phyloP scores from a whole-genome alignment of 1,140 invertebrate species.

The Spodoptera litura region DNA sequence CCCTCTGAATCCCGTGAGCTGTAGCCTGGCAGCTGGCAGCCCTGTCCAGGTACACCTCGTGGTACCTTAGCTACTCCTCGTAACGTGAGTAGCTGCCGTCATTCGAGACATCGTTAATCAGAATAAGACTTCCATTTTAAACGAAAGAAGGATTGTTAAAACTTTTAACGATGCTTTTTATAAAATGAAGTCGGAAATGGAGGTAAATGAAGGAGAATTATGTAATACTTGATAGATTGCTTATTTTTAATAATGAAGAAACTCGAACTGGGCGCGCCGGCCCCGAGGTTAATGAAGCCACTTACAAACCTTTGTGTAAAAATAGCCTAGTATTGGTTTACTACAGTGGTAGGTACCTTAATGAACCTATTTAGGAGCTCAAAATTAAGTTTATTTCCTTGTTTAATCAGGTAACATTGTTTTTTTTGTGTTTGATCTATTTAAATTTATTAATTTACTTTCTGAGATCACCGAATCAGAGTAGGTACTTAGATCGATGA shows the following conservation, averaged over 20 bases:
- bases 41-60: not conserved
- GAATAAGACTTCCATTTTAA: conserved; percentile 40
- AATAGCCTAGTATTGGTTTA: no score
- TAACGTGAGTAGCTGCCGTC: conserved; percentile 21
- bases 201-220: conserved; percentile 14
- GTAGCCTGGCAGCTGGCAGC: not conserved
- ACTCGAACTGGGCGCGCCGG: not conserved
- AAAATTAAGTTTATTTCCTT: no score
- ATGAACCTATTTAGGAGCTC: no score
- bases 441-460: no score
- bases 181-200: not conserved
- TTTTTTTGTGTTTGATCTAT: no score
- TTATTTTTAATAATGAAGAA: conserved; percentile 29
- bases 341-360: no score
- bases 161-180: conserved; percentile 44
- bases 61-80: not conserved
- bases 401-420: no score
- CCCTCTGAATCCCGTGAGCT: not conserved
- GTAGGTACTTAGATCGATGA: no score
- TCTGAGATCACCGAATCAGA: no score
- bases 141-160: conserved; percentile 45
- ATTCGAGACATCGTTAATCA: conserved; percentile 41
- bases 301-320: not conserved
- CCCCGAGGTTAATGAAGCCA: conserved; percentile 11
- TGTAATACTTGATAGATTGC: conserved; percentile 38